Percentiles rank a stretch among this genome's conserved stretches.
Conservation (phyloP, 2,888 invertebrate species). For the Acleris holmiana region DNA sequence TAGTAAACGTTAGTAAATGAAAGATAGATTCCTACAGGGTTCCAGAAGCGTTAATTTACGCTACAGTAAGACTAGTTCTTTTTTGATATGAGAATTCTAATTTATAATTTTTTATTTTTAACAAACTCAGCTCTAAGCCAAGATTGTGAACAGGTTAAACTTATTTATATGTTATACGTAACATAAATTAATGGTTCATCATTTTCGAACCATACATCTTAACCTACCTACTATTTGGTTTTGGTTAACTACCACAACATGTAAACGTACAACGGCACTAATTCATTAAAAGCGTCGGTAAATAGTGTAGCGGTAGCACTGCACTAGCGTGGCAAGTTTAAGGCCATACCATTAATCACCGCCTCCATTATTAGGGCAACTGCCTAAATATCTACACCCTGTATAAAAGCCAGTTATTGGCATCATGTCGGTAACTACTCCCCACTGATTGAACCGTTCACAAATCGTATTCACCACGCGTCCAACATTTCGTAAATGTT, state of each 20-base stretch:
- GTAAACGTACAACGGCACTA: background rate
- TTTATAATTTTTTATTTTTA: no score
- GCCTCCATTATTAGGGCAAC: conserved; percentile 45
- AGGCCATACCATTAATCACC: conserved; percentile 37
- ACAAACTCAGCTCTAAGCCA: no score
- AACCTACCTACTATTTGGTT: background rate
- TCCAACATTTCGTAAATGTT: conserved; percentile 24
- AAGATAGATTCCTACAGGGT: no score
- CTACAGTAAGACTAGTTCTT: no score
- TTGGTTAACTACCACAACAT: background rate
- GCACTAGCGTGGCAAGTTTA: conserved; percentile 20
- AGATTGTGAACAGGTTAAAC: no score
- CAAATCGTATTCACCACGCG: conserved; percentile 29
- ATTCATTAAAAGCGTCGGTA: conserved; percentile 6
- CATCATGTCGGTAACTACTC: conserved; percentile 33
- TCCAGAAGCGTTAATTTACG: no score
- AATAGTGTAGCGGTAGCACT: conserved; percentile 7
- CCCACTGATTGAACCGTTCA: conserved; percentile 31
- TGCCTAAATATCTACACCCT: conserved; percentile 57
- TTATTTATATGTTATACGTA: no score
- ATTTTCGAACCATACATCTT: no score
- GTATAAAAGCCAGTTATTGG: conserved; percentile 41
- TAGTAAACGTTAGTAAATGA: no score
- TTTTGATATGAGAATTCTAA: no score
- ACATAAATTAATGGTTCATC: background rate